These are phyloP conservation scores for Muricea muricata DNA, from an alignment of 92 coral and sea anemone species.

Conservation along the genomic window DNA sequence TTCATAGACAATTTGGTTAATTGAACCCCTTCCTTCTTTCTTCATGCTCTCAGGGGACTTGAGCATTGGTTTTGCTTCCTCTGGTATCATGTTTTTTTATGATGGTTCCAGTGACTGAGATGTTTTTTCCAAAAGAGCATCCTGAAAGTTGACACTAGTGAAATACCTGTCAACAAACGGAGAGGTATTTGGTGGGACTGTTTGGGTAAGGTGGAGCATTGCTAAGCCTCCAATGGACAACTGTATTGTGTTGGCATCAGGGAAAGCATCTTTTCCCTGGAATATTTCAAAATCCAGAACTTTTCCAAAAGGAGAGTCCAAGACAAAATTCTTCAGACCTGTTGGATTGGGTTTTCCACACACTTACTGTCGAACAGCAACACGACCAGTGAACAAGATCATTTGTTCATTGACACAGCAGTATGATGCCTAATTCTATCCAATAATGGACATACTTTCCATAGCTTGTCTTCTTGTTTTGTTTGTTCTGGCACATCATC, in stretches of 20 bases:
- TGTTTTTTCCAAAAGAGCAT: too few relatives aligned
- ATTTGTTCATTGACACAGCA: background rate
- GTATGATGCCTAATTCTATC: background rate
- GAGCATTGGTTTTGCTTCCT: too few relatives aligned
- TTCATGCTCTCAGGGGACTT: too few relatives aligned
- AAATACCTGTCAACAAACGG: background rate
- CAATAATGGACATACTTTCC: conserved; percentile 7
- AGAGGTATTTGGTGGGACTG: background rate
- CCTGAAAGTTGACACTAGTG: too few relatives aligned
- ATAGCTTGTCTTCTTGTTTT: background rate
- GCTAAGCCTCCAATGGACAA: background rate
- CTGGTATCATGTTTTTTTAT: too few relatives aligned
- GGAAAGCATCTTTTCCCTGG: conserved; percentile 57
- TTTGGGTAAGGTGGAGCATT: background rate
- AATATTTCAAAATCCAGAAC: too few relatives aligned
- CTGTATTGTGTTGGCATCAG: conserved; percentile 46
- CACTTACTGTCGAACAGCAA: background rate
- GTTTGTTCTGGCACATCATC: background rate
- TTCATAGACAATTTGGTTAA: background rate
- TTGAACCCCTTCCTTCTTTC: background rate
- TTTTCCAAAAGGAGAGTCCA: too few relatives aligned
- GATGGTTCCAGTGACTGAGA: too few relatives aligned
- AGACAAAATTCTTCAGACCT: too few relatives aligned
- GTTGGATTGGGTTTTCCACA: too few relatives aligned
- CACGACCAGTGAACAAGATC: background rate